Conservation (phyloP, 2,888 invertebrate genomes). For the Mythimna loreyi region DNA sequence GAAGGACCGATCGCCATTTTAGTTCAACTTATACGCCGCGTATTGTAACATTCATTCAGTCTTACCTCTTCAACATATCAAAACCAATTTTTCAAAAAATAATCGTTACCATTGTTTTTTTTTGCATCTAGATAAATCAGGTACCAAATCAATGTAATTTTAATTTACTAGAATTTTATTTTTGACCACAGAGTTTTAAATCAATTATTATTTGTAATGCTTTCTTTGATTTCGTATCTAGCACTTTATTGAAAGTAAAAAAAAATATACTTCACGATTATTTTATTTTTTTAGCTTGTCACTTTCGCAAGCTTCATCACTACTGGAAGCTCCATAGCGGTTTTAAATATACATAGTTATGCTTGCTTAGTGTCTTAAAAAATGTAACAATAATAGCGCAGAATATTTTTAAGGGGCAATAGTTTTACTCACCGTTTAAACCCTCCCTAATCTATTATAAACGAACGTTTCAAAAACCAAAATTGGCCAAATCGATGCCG, state of each 20-base stretch:
- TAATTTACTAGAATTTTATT: constrained; percentile 38
- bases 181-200: constrained; percentile 27
- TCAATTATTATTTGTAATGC: constrained; percentile 19
- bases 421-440: not conserved
- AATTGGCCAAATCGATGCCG: no score
- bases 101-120: constrained; percentile 45
- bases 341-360: constrained; percentile 14
- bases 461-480: no score
- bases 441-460: no score
- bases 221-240: constrained; percentile 41
- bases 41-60: constrained; percentile 11
- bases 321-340: constrained; percentile 39
- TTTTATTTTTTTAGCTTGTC: constrained; percentile 21
- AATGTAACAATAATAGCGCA: not conserved
- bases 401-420: not conserved
- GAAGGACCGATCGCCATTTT: no score
- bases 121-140: constrained; percentile 63
- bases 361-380: constrained; percentile 20
- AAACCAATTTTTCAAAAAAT: constrained; percentile 23
- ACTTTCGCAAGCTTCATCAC: constrained; percentile 21
- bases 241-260: constrained; percentile 24
- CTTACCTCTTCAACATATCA: constrained; percentile 7
- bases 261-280: constrained; percentile 9
- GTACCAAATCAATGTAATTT: constrained; percentile 52
- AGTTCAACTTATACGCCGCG: no score